Evolutionary conservation across 23 tunicate species (phyloP), one percentile per base, ranked within the genome.

Genomic region (Trididemnum clinides): DNA sequence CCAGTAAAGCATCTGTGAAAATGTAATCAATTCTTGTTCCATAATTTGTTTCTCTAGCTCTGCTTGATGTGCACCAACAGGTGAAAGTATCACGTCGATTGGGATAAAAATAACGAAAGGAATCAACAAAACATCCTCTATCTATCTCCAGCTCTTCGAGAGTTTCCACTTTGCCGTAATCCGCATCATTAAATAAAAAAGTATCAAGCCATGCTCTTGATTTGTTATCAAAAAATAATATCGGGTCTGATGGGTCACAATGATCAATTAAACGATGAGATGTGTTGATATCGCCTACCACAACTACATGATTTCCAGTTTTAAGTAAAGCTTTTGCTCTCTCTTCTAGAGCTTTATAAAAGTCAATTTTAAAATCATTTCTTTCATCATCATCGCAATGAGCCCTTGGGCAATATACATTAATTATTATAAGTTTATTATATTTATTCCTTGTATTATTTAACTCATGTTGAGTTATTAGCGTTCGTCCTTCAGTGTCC

Each of bases 371-470:
- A 34, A 89, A 89, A 1, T 36, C 36, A 63, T 50, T 64, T 25
- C 98, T 82, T 20, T 94, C 98, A 29, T 72, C 71, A 22, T 94
- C 90, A 21, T 94, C 98, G 10, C 83, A 90, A 65, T 89, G 88
- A 57, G 94, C 98, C 37, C 88, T 84, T 34, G 98, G 98, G 35
- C 98, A 94, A 75, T 94, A 94, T 15, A 89, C 94, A 85, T 94
- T 94, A 2, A 94, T 85, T 20, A 94, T 81, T 1, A 86, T 64
- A 20, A 89, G 34, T 23, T 51, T 78, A 28, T 18, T 33, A 3
- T 3, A 10, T 38, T 36, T 2, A 12, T 29, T 38, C 28, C 28
- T 29, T 4, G 34, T 2, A 26, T 31, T 39, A 1, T 54, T 23
- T 50, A 89, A 28, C 26, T 75, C 34, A 81, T 89, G 94, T 33